Percentiles rank a stretch among this genome's conserved stretches.
phyloP scores from a whole-genome alignment of 2,797 vertebrate genomes.

The Hydrolagus colliei region DNA sequence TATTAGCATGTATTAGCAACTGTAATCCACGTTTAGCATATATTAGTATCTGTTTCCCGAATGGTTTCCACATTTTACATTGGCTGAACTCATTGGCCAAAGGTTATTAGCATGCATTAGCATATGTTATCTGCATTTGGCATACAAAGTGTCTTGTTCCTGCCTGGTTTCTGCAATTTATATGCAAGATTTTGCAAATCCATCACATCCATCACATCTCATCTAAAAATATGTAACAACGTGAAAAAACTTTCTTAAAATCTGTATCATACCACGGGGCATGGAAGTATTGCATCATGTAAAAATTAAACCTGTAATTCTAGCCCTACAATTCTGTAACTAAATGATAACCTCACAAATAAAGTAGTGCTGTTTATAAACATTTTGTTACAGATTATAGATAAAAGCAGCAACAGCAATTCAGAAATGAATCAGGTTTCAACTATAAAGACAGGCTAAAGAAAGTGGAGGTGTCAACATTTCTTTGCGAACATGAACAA shows the following conservation, averaged over 20 bases:
- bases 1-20: conserved; percentile 25
- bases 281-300: neutral
- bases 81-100: neutral
- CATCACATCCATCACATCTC: neutral
- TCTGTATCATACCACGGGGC: neutral
- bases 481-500: conserved; percentile 15
- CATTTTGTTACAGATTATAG: neutral
- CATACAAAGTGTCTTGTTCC: conserved; percentile 22
- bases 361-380: neutral
- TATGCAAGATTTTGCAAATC: conserved; percentile 4
- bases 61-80: conserved; percentile 25
- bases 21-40: conserved; percentile 16
- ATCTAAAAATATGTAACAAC: neutral
- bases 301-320: conserved; percentile 7
- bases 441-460: neutral
- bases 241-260: neutral
- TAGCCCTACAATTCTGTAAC: neutral
- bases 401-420: neutral
- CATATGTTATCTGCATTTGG: conserved; percentile 13
- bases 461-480: conserved; percentile 13
- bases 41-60: conserved; percentile 16
- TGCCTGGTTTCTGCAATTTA: neutral
- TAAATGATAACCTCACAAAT: neutral
- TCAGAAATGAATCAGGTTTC: neutral
- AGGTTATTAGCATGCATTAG: conserved; percentile 26